Percentiles rank a stretch among this genome's conserved stretches.
These are phyloP conservation scores for Phortica magna DNA, from an alignment of 2,888 invertebrate species.

Conservation along the genomic window DNA sequence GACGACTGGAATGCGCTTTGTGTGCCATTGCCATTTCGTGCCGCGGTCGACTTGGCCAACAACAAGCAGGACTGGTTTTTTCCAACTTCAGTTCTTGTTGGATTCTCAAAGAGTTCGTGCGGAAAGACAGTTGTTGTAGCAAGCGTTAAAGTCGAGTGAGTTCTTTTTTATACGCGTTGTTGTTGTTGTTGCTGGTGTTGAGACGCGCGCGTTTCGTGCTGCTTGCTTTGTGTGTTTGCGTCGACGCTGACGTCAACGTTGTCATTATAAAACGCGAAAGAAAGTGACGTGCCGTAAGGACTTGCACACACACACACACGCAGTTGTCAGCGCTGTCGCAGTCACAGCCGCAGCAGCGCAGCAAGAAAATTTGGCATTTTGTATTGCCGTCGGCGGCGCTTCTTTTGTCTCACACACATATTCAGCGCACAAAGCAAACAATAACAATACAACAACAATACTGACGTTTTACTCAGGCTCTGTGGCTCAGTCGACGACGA, in stretches of 20 bases:
- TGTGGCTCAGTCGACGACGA: slow-evolving; percentile 8
- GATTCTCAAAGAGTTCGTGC: slow-evolving; percentile 77
- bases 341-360: slow-evolving; percentile 11
- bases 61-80: slow-evolving; percentile 76
- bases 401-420: slow-evolving; percentile 5
- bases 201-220: background rate
- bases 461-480: no score
- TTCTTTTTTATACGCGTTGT: slow-evolving; percentile 49
- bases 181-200: slow-evolving; percentile 41
- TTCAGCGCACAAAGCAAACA: background rate
- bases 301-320: slow-evolving; percentile 25
- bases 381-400: slow-evolving; percentile 35
- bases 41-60: slow-evolving; percentile 55
- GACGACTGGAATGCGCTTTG: slow-evolving; percentile 66
- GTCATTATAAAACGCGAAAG: no score
- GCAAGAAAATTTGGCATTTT: slow-evolving; percentile 28
- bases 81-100: slow-evolving; percentile 78
- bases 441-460: no score
- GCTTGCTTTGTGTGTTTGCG: background rate
- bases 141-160: background rate
- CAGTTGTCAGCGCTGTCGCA: background rate
- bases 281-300: background rate
- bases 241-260: slow-evolving; percentile 1
- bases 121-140: slow-evolving; percentile 42
- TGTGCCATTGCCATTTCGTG: slow-evolving; percentile 51